These are phyloP conservation scores for Parus major DNA, from an alignment of 2,113 vertebrate species.

Conservation along the genomic window DNA sequence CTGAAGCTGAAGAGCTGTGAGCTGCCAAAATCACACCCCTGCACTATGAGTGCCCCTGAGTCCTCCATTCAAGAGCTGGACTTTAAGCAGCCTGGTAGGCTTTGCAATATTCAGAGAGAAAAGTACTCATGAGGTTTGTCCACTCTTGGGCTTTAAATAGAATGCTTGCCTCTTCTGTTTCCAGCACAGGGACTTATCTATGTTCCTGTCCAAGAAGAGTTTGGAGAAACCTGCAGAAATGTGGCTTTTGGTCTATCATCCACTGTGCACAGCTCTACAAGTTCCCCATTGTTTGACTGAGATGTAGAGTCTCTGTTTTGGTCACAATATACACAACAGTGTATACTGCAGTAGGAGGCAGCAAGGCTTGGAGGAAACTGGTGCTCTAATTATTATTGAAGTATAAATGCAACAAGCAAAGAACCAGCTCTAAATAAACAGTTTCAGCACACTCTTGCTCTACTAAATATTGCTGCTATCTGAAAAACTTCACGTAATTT, in stretches of 20 bases:
- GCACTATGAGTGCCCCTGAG: background rate
- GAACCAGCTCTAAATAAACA: background rate
- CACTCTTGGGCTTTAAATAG: background rate
- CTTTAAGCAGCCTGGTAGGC: background rate
- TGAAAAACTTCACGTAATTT: background rate
- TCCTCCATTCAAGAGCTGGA: background rate
- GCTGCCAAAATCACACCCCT: background rate
- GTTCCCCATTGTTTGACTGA: background rate
- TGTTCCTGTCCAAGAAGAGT: conserved; percentile 23
- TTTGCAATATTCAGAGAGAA: background rate
- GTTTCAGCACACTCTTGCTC: background rate
- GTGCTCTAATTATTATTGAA: conserved; percentile 1
- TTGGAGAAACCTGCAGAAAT: conserved; percentile 2
- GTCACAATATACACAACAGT: background rate
- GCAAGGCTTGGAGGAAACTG: conserved; percentile 10
- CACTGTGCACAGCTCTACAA: background rate
- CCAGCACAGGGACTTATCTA: background rate
- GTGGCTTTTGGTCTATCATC: background rate
- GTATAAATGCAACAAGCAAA: background rate
- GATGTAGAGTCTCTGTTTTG: conserved; percentile 34
- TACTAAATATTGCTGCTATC: background rate
- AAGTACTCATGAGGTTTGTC: background rate
- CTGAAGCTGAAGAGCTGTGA: background rate
- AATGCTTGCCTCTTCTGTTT: background rate
- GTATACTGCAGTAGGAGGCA: conserved; percentile 36